Percentiles rank a stretch among this genome's conserved stretches.
phyloP scores from a whole-genome alignment of 2,888 invertebrate species.

The Clitarchus hookeri region DNA sequence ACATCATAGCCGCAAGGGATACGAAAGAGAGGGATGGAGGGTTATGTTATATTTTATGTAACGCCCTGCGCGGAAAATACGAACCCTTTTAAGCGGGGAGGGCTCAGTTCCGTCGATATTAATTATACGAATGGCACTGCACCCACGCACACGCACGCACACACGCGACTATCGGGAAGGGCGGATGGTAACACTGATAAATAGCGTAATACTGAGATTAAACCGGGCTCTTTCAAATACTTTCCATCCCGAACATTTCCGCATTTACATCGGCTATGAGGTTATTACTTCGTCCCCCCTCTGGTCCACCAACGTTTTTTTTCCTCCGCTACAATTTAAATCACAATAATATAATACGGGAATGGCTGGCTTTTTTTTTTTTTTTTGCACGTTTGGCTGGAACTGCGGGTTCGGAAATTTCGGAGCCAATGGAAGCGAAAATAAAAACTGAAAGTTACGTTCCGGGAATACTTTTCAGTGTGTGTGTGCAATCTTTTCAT shows the following conservation, averaged over 20 bases:
- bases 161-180: background rate
- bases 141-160: background rate
- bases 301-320: background rate
- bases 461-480: background rate
- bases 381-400: background rate
- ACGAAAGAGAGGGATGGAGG: background rate
- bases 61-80: background rate
- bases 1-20: too few species aligned
- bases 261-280: conserved; percentile 2
- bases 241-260: background rate
- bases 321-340: background rate
- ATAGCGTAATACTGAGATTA: conserved; percentile 2
- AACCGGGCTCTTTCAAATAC: conserved; percentile 11
- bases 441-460: background rate
- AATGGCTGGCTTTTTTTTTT: background rate
- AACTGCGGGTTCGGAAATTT: background rate
- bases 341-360: conserved; percentile 1
- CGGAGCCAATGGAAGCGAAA: background rate
- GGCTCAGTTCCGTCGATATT: background rate
- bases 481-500: background rate
- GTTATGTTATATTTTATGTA: background rate
- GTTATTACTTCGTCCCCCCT: background rate
- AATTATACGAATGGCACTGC: conserved; percentile 1
- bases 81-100: background rate
- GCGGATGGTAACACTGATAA: background rate